Evolutionary conservation across 2,888 invertebrate species (phyloP), one percentile per base, ranked within the genome.

Genomic region (Leptothorax acervorum): DNA sequence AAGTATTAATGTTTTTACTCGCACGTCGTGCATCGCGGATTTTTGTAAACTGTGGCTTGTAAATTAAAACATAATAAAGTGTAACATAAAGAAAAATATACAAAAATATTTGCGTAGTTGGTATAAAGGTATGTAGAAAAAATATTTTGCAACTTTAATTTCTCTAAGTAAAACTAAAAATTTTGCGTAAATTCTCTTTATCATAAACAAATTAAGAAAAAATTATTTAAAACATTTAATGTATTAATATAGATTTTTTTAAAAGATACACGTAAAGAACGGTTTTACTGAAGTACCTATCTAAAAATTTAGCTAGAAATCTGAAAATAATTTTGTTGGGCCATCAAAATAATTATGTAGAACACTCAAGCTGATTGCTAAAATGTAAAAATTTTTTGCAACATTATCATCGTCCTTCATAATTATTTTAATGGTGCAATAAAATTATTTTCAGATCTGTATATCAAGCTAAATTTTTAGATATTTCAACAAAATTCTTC

Each of bases 51-150:
- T 28, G 39, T 23, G 4, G 6, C 28, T 23, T 23, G 48, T 48
- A 68, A 68, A 68, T 48, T 68, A 31, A 68, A 48, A 68, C 5
- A 48, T 48, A 66, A 66, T 66, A 28, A 68, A 31, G 9, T 11
- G 0, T 55, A 42, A 73, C 5, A 35, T 42, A 73, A 57, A 42
- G 6, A 60, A 42, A 42, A 0, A 60, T 42, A 28, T 9, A 15
- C 11, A 0, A 39, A 73, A 73, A 55, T 35, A 71, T 35, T 53
- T 57, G 4, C 9, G 11, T 73, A 35, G 15, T 70, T 70, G 23
- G 2, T 28, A 28, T 39, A 42, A 73, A 60, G 3, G 18, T 42
- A 60, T 18, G 28, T 5, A 55, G 15, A 39, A 1, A 73, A 53
- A 60, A 73, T 42, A 42, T 42, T 57, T 73, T 15, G 6, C 23